A percentile compares a stretch with the other conserved stretches of the same genome.
phyloP scores from a whole-genome alignment of 2,888 invertebrate genomes.

The Apamea monoglypha region DNA sequence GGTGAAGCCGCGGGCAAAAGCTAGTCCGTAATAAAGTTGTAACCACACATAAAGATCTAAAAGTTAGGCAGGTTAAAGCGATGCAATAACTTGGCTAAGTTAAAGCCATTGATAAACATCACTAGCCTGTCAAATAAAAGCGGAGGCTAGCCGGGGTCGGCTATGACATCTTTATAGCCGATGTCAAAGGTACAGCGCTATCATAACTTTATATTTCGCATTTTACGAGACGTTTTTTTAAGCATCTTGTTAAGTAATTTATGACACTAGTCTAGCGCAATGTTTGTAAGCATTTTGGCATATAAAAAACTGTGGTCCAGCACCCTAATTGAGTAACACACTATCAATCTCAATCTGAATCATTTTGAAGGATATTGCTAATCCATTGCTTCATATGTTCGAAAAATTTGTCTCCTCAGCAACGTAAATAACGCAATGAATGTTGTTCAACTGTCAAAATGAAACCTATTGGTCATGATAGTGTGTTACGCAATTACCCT shows the following conservation, averaged over 20 bases:
- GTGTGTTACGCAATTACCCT: no score
- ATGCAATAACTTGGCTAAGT: conserved; percentile 12
- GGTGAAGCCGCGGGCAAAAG: neutral
- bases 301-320: no score
- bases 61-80: neutral
- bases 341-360: no score
- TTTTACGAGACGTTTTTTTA: conserved; percentile 35
- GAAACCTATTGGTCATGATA: no score
- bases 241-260: conserved; percentile 16
- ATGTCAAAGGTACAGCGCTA: conserved; percentile 37
- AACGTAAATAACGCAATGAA: no score
- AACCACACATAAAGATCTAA: neutral
- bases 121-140: conserved; percentile 53
- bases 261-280: neutral
- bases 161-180: conserved; percentile 49
- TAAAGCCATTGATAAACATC: conserved; percentile 26
- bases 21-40: conserved; percentile 1
- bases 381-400: no score
- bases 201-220: conserved; percentile 31
- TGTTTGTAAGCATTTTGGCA: neutral
- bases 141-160: conserved; percentile 30
- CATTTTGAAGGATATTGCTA: no score
- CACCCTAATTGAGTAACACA: no score
- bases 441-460: no score
- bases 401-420: no score